phyloP scores from a whole-genome alignment of 2,113 vertebrate species.

The Machaerirhynchus nigripectus region DNA sequence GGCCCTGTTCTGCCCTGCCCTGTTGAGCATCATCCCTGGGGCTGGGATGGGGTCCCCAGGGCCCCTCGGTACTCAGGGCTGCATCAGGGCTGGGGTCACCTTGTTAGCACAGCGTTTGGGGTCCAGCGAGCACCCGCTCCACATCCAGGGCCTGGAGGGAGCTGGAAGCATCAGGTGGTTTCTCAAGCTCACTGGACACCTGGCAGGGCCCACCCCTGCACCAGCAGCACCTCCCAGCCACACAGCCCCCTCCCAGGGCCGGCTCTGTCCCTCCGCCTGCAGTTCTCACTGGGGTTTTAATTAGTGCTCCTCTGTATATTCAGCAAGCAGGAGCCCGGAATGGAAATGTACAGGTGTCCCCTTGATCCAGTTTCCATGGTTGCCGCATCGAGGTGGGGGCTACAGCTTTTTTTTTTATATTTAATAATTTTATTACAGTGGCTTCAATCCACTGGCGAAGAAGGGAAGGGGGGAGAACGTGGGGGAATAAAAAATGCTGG shows the following conservation, averaged over 20 bases:
- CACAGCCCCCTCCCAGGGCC: neutral
- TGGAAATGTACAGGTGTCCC: constrained; percentile 71
- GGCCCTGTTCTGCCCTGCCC: neutral
- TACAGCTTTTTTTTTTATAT: neutral
- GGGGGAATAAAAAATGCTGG: constrained; percentile 25
- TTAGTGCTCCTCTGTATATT: constrained; percentile 50
- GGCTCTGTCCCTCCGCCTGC: neutral
- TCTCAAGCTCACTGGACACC: neutral
- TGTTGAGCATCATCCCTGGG: accelerated
- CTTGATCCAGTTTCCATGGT: constrained; percentile 70
- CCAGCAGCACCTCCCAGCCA: neutral
- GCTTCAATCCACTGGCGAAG: neutral
- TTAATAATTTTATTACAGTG: constrained; percentile 33
- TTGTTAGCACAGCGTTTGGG: neutral
- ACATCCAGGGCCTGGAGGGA: neutral
- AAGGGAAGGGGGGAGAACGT: neutral
- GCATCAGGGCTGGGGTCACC: neutral
- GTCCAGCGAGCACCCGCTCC: accelerated
- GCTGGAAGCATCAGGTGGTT: neutral
- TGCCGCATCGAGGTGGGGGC: constrained; percentile 45
- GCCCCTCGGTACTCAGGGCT: accelerated
- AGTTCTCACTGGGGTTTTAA: neutral
- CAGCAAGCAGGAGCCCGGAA: constrained; percentile 14
- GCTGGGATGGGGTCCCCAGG: neutral
- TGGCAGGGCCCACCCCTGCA: neutral